Evolutionary conservation across 2,797 vertebrate genomes (phyloP).

Genomic region (Lepus oiostolus): DNA sequence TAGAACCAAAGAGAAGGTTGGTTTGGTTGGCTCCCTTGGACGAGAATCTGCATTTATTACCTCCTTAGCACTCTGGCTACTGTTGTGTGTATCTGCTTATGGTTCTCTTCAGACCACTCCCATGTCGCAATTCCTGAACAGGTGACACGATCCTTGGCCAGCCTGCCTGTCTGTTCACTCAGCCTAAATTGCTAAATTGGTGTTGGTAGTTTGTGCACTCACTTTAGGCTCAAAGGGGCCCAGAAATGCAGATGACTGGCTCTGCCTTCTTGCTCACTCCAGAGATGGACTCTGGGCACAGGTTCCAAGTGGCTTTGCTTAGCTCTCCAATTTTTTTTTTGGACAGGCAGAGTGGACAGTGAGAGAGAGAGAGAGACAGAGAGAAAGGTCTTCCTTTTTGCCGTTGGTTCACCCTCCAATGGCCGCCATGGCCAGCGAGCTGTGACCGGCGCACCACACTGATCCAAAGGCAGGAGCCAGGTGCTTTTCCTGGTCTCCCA

Average conservation of each 20-base stretch:
- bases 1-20: constrained; percentile 86
- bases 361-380: no score
- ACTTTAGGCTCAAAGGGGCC: not conserved
- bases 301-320: not conserved
- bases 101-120: not conserved
- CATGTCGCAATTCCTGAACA: constrained; percentile 37
- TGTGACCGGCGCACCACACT: no score
- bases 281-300: not conserved
- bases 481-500: no score
- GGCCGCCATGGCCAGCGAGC: no score
- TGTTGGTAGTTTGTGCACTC: not conserved
- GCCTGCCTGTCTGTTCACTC: not conserved
- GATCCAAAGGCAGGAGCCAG: no score
- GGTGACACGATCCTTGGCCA: constrained; percentile 53
- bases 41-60: constrained; percentile 76
- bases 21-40: constrained; percentile 67
- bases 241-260: not conserved
- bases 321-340: not conserved
- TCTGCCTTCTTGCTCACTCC: constrained; percentile 35
- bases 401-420: no score
- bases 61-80: constrained; percentile 46
- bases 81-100: constrained; percentile 1
- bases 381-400: no score
- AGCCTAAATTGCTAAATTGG: no score
- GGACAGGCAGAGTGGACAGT: no score